Conservation (phyloP, 2,797 vertebrate species). For the Rhynchonycteris naso region DNA sequence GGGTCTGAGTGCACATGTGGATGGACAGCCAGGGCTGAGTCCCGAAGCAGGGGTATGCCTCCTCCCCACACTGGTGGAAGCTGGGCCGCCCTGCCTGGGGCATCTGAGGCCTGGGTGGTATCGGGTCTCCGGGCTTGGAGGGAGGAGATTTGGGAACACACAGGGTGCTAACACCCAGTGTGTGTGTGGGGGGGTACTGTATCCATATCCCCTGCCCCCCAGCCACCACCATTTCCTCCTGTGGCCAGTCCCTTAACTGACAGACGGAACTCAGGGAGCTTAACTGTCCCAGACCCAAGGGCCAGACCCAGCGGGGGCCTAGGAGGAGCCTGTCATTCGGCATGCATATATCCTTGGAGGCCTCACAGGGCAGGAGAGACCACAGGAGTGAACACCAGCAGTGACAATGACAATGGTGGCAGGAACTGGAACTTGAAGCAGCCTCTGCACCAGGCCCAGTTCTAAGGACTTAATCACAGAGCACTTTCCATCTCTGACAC, state of each 20-base stretch:
- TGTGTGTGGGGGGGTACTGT: background rate
- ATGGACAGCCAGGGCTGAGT: background rate
- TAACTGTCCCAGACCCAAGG: background rate
- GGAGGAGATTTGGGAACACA: constrained; percentile 42
- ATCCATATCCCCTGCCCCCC: background rate
- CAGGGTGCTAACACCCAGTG: background rate
- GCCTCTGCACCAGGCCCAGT: background rate
- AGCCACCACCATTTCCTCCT: constrained; percentile 15
- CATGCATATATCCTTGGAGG: background rate
- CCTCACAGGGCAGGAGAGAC: background rate
- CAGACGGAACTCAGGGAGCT: background rate
- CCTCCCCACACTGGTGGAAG: background rate
- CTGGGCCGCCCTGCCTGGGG: background rate
- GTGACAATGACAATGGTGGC: rapidly evolving
- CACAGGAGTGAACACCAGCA: background rate
- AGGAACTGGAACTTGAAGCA: background rate
- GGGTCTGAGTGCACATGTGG: background rate
- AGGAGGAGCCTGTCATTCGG: background rate
- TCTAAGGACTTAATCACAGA: background rate
- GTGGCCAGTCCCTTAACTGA: background rate
- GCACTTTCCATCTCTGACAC: background rate
- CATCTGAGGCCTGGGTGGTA: constrained; percentile 71
- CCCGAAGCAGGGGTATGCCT: rapidly evolving
- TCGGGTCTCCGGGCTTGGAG: constrained; percentile 80
- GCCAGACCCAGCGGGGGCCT: background rate